Evolutionary conservation across 2,797 vertebrate genomes (phyloP), one percentile per base, ranked within the genome.

Genomic region (Argyrosomus regius): DNA sequence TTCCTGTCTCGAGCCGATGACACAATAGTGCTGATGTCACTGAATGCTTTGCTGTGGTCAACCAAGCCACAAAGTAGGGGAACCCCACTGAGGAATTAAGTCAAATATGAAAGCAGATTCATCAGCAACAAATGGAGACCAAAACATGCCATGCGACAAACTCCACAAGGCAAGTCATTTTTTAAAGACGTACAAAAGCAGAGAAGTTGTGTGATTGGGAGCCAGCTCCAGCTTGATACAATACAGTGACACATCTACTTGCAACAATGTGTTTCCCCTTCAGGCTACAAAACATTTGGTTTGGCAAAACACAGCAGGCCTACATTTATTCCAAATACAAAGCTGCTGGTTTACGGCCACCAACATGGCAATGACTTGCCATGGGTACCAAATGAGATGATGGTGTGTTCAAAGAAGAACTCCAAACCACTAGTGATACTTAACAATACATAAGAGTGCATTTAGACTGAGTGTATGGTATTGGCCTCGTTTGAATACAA

Each of bases 1-100:
- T 89, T 90, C 82, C 78, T 72, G 64, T 24, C 28, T 68, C 9
- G 9, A 68, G 77, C 54, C 66, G 3, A 26, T 88, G 83, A 89
- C 74, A 78, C 82, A 87, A 81, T 28, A 45, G 4, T 14, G 78
- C 58, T 91, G 84, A 92, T 78, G 90, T 91, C 87, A 90, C 18
- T 17, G 49, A 61, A 74, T 64, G 71, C 70, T 85, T 87, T 86
- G 56, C 84, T 83, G 88, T 66, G 88, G 91, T 72, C 35, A 14
- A 81, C 76, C 52, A 65, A 72, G 71, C 78, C 82, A 43, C 80
- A 78, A 62, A 86, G 72, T 53, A 75, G 82, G 88, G 89, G 72
- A 89, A 85, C 66, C 86, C 82, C 87, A 56, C 77, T 24, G 81
- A 75, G 66, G 71, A 72, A 80, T 76, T 50, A 79, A 75, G 66